phyloP scores from a whole-genome alignment of 2,113 vertebrate genomes.

The Sciurus niger region DNA sequence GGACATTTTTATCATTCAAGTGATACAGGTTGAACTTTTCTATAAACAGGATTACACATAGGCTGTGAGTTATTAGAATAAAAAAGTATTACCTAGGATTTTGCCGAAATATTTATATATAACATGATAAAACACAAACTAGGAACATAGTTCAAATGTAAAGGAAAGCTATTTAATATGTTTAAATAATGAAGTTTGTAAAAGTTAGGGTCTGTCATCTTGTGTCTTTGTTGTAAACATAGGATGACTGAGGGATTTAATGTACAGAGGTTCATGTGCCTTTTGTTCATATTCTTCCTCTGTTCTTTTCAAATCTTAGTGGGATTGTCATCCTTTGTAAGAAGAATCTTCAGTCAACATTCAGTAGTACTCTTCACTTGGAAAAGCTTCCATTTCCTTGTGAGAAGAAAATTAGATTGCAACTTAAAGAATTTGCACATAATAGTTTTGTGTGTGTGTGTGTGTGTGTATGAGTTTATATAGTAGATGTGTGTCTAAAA shows the following conservation, averaged over 20 bases:
- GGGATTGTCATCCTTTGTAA: slow-evolving; percentile 65
- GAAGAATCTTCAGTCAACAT: slow-evolving; percentile 45
- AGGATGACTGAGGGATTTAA: slow-evolving; percentile 64
- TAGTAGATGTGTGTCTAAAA: slow-evolving; percentile 67
- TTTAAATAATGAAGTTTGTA: slow-evolving; percentile 52
- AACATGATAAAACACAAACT: slow-evolving; percentile 55
- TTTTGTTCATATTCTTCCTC: slow-evolving; percentile 73
- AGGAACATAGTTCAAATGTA: slow-evolving; percentile 14
- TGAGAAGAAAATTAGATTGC: slow-evolving; percentile 34
- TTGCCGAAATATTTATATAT: not conserved
- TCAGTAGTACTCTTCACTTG: slow-evolving; percentile 59
- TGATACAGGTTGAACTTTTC: slow-evolving; percentile 35
- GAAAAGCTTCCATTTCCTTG: slow-evolving; percentile 78
- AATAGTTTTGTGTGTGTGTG: slow-evolving; percentile 4
- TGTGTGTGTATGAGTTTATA: slow-evolving; percentile 12
- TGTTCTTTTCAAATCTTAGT: slow-evolving; percentile 66
- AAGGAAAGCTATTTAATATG: slow-evolving; percentile 63
- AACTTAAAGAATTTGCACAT: slow-evolving; percentile 34
- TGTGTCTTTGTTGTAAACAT: slow-evolving; percentile 68
- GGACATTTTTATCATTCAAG: slow-evolving; percentile 15
- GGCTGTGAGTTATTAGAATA: not conserved
- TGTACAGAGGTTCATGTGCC: slow-evolving; percentile 61
- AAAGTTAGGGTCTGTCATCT: slow-evolving; percentile 44
- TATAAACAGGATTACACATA: slow-evolving; percentile 10
- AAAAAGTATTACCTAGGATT: slow-evolving; percentile 15